Percentiles rank a stretch among this genome's conserved stretches.
phyloP scores from a whole-genome alignment of 2,797 vertebrate genomes.

The Ptychadena robeensis region DNA sequence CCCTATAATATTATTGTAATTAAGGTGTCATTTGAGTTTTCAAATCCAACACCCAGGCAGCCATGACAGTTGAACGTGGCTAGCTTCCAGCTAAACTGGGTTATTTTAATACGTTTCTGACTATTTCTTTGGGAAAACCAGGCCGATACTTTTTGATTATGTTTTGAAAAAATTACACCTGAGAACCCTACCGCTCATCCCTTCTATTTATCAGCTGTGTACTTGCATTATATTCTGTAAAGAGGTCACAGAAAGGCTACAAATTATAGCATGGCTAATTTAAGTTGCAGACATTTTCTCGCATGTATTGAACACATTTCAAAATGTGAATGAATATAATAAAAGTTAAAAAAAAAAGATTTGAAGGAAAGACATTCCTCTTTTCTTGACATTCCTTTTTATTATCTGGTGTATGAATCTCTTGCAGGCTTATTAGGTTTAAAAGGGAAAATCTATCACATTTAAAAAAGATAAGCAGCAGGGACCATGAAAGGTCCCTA shows the following conservation, averaged over 20 bases:
- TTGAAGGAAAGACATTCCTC: background rate
- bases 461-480: background rate
- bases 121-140: background rate
- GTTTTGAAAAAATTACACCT: background rate
- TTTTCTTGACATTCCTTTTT: background rate
- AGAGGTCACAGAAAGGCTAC: constrained; percentile 81
- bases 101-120: background rate
- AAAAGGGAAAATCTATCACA: background rate
- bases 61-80: background rate
- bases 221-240: background rate
- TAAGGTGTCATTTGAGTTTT: background rate
- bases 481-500: background rate
- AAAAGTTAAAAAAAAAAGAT: background rate
- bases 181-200: background rate
- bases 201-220: background rate
- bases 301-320: constrained; percentile 76
- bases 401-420: background rate
- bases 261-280: constrained; percentile 85
- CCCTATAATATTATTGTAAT: background rate
- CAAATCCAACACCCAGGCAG: no score
- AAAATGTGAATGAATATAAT: constrained; percentile 7
- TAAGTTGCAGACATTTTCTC: constrained; percentile 77
- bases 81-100: no score
- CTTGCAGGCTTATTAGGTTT: background rate
- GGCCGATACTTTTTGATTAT: background rate